Evolutionary conservation across 2,113 vertebrate species (phyloP).

Genomic region (Mus spicilegus): DNA sequence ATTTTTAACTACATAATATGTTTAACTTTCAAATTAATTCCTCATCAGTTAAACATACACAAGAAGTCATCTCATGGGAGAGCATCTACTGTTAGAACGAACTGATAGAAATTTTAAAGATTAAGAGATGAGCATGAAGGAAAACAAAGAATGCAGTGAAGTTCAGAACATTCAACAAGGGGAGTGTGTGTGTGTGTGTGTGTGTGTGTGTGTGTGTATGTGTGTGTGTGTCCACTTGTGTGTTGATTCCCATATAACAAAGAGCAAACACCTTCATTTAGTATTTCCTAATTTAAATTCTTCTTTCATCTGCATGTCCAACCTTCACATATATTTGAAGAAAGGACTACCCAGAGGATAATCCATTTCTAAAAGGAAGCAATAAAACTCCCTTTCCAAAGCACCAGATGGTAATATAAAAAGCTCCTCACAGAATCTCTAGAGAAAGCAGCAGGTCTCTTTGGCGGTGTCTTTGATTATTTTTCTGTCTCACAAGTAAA

Average conservation of each 20-base stretch:
- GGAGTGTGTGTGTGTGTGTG: not conserved
- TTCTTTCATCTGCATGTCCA: slow-evolving; percentile 30
- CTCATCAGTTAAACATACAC: not conserved
- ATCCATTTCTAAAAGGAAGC: slow-evolving; percentile 28
- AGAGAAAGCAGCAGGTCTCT: not conserved
- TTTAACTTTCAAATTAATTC: slow-evolving; percentile 53
- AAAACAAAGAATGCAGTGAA: not conserved
- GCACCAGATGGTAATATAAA: slow-evolving; percentile 23
- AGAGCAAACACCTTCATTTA: slow-evolving; percentile 25
- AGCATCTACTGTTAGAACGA: not conserved
- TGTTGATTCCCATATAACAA: slow-evolving; percentile 51
- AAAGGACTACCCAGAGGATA: slow-evolving; percentile 25
- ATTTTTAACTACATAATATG: not conserved
- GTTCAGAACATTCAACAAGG: not conserved
- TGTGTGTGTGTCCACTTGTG: not conserved
- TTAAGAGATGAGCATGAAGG: not conserved
- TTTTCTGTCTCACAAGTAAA: slow-evolving; percentile 3
- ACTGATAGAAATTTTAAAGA: slow-evolving; percentile 25
- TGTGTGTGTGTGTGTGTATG: not conserved
- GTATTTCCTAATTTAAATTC: slow-evolving; percentile 61
- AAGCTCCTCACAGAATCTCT: slow-evolving; percentile 17
- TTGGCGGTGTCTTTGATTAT: not conserved
- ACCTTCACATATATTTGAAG: not conserved
- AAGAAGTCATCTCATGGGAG: not conserved
- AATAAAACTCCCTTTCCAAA: slow-evolving; percentile 37